These are phyloP conservation scores for Chrysaora quinquecirrha DNA, from an alignment of 30 jellyfish, hydroid and myxozoan genomes.

Conservation along the genomic window DNA sequence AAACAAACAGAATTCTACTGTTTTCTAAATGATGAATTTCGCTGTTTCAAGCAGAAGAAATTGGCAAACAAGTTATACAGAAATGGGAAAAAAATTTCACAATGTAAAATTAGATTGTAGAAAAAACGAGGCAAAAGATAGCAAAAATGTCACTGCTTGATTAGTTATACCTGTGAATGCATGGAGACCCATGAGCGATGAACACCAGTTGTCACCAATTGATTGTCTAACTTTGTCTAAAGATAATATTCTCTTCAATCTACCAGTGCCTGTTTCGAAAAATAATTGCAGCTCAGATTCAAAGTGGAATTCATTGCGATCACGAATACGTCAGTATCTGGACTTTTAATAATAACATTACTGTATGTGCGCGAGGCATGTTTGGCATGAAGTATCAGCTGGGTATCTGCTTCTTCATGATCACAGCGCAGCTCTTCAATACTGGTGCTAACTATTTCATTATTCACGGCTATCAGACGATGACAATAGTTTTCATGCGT, in stretches of 20 bases:
- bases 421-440: slow-evolving; percentile 59
- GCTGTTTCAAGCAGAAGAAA: not conserved
- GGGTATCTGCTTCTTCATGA: slow-evolving; percentile 86
- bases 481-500: slow-evolving; percentile 58
- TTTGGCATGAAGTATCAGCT: slow-evolving; percentile 58
- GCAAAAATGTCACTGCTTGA: too few relatives aligned
- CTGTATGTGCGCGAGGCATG: slow-evolving; percentile 59
- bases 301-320: slow-evolving; percentile 25
- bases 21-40: too few relatives aligned
- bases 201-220: slow-evolving; percentile 58
- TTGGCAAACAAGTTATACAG: too few relatives aligned
- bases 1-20: too few relatives aligned
- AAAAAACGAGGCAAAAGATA: too few relatives aligned
- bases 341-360: slow-evolving; percentile 54
- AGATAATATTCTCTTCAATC: slow-evolving; percentile 33
- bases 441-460: slow-evolving; percentile 27
- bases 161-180: slow-evolving; percentile 71
- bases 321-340: slow-evolving; percentile 80
- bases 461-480: slow-evolving; percentile 11
- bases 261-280: slow-evolving; percentile 57
- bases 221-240: slow-evolving; percentile 19
- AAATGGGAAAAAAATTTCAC: too few relatives aligned
- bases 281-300: slow-evolving; percentile 11
- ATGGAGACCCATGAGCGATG: slow-evolving; percentile 72
- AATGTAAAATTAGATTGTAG: too few relatives aligned